These are phyloP conservation scores for Diphyllodes magnificus DNA, from an alignment of 2,113 vertebrate species.

Conservation along the genomic window DNA sequence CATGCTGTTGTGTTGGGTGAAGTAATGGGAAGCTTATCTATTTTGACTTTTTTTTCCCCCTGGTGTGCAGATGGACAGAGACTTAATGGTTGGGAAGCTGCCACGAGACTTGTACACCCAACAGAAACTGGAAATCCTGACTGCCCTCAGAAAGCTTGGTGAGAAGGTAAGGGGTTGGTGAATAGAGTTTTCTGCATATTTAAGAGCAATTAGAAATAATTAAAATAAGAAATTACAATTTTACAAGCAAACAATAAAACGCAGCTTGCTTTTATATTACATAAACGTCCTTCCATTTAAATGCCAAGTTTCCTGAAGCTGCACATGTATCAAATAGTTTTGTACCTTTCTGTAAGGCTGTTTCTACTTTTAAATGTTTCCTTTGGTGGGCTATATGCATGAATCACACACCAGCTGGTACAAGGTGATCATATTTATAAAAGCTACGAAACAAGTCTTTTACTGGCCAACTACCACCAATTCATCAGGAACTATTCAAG, in stretches of 20 bases:
- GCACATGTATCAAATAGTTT: background rate
- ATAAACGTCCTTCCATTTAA: background rate
- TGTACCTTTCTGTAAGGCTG: background rate
- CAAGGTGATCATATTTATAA: background rate
- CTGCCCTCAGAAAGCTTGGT: constrained; percentile 91
- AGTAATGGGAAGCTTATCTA: background rate
- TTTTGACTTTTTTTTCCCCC: background rate
- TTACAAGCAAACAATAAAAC: background rate
- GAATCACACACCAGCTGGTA: background rate
- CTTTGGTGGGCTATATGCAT: background rate
- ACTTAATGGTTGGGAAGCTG: constrained; percentile 93
- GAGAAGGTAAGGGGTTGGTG: constrained; percentile 82
- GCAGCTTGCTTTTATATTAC: background rate
- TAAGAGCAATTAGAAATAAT: background rate
- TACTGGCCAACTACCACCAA: background rate
- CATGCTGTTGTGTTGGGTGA: background rate
- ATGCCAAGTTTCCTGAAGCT: background rate
- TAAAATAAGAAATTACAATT: background rate
- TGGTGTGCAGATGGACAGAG: constrained; percentile 88
- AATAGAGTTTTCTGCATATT: background rate
- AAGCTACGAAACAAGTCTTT: background rate
- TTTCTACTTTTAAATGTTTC: background rate
- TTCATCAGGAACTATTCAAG: background rate
- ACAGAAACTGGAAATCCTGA: constrained; percentile 96
- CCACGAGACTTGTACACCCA: constrained; percentile 81